Base-by-base conservation (phyloP, 2,888 invertebrate species). In the Tanypteryx hageni region DNA sequence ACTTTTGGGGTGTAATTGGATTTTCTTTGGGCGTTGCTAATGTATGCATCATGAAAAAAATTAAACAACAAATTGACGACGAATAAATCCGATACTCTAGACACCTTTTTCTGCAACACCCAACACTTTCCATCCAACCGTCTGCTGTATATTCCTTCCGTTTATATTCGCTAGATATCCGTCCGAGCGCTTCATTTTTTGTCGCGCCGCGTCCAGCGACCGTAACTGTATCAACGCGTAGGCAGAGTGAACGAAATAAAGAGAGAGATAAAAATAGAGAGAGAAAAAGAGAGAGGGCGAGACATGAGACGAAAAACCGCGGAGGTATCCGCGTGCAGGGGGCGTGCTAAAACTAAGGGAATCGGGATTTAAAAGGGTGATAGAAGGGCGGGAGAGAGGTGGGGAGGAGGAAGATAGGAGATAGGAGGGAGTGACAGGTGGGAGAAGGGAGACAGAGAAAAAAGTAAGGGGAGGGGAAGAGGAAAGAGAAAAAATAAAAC, bases 321-420 rank as follows among this genome's bases (percentile, higher is more conserved):
- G 89, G 56, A 13, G 61, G 86, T 16, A 86, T 61, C 86, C 59
- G 86, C 61, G 86, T 89, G 64, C 89, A 59, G 9, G 76, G 89
- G 64, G 89, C 89, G 89, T 89, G 89, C 31, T 89, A 89, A 89
- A 89, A 64, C 89, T 89, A 44, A 68, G 89, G 89, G 89, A 89
- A 11, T 89, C 89, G 89, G 89, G 89, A 89, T 89, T 89, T 89
- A 44, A 31, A 64, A 89, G 64, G 61, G 31, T 11, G 56, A 56
- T 16, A 31, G 18, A 44, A 64, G 44, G 0, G n/a, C 0, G 44
- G 31, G n/a, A 22, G 59, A 27, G 85, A 5, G 59, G 13, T 9
- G 5, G 16, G 22, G 31, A 18, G 18, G 16, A 86, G 86, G 27
- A 27, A 27, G 82, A 27, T 14, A n/a, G 56, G n/a, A n/a, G 44